Evolutionary conservation across 2,888 invertebrate genomes (phyloP).

Genomic region (Sarcophaga caerulescens): DNA sequence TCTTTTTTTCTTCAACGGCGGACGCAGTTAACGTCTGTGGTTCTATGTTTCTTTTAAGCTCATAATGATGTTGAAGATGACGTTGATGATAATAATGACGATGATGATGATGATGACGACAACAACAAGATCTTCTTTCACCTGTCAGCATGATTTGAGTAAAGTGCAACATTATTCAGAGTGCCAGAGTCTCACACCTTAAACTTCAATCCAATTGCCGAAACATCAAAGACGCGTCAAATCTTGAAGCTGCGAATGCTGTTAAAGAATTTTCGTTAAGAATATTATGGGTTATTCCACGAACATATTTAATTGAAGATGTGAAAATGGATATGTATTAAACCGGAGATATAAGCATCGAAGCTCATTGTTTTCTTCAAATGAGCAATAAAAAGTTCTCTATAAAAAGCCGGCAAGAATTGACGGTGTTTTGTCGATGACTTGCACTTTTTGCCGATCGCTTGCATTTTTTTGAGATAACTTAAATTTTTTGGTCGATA

Average conservation of each 20-base stretch:
- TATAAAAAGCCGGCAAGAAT: too few relatives aligned
- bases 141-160: constrained; percentile 67
- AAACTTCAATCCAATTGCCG: constrained; percentile 68
- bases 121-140: constrained; percentile 61
- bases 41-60: constrained; percentile 34
- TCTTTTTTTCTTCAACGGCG: not conserved
- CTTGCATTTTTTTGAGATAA: too few relatives aligned
- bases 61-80: constrained; percentile 37
- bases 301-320: not conserved
- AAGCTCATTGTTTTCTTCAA: too few relatives aligned
- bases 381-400: too few relatives aligned
- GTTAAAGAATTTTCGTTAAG: constrained; percentile 28
- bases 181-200: constrained; percentile 67
- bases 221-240: constrained; percentile 68
- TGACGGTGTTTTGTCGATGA: too few relatives aligned
- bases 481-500: too few relatives aligned
- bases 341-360: too few relatives aligned
- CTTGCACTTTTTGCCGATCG: too few relatives aligned
- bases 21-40: not conserved
- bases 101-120: constrained; percentile 14
- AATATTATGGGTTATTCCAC: constrained; percentile 37
- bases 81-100: constrained; percentile 14
- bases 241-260: constrained; percentile 53
- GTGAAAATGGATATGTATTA: too few relatives aligned
- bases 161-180: constrained; percentile 64